Base-by-base conservation (phyloP, 2,113 vertebrate genomes). In the Addax nasomaculatus region DNA sequence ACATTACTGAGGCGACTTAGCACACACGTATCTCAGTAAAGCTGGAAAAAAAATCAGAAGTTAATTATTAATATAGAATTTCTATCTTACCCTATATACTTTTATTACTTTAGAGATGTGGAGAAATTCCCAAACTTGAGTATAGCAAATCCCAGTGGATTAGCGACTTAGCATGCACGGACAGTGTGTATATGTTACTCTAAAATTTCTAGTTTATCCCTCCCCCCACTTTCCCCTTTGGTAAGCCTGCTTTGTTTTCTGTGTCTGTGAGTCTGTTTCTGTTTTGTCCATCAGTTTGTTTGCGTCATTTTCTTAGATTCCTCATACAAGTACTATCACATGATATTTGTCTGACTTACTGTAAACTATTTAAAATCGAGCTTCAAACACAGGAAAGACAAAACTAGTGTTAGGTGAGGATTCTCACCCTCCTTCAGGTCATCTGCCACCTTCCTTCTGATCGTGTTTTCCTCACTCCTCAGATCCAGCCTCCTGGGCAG, bases 401-500 rank as follows among this genome's bases (percentile, higher is more conserved):
- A 60, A 49, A 14, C 29, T 4, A n/a, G 2, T 27, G 4, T 21
- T n/a, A 30, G 27, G 19, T 8, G 29, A 64, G 36, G 12, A 0
- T 39, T 80, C 67, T 11, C 36, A 86, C 45, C 25, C 36, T 62
- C 27, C 30, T 76, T 64, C 5, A n/a, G 15, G 27, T 73, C 30
- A 29, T 23, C 39, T 7, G 21, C 47, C 13, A 5, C 64, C 3
- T 84, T 58, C 8, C 36, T 45, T 84, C 93, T 93, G 36, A 80
- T 1, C 1, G 1, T 45, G 27, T 97, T 10, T 78, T 95, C 57
- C 85, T 94, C 58, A 51, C 89, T 97, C 96, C 97, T 2, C 98
- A 99, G 99, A 98, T 99, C 99, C 55, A 98, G 99, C 11, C 99
- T 99, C 97, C 98, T 99, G 47, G 99, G 99, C 98, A 99, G 99